Base-by-base conservation (phyloP, 1,140 invertebrate genomes). In the Zelostemma sp. region DNA sequence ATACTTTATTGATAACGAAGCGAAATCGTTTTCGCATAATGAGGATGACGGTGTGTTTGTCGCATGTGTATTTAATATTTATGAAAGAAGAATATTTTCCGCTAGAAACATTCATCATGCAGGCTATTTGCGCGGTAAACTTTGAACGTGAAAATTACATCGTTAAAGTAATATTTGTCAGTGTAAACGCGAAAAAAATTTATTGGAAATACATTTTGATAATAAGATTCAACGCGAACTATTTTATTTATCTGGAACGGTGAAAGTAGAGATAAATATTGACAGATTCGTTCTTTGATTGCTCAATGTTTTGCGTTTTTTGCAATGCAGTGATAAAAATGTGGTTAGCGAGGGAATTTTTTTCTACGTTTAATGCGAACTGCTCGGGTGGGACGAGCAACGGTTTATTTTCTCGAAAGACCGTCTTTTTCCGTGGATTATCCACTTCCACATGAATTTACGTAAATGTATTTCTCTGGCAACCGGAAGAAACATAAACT, bases 401-500 rank as follows among this genome's bases (percentile, higher is more conserved):
- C 8, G 3, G 25, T 28, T 28, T 28, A 28, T 41, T n/a, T n/a
- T 19, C 25, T 6, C 9, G 5, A 25, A 15, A 38, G 21, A 50
- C 21, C 1, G 18, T 1, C 17, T 40, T 54, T 54, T 40, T 33
- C 21, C 14, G 21, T 15, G 1, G 21, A 16, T 15, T 19, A 35
- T 14, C 17, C 28, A 6, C 40, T n/a, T 15, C 18, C 17, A 49
- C 43, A 21, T 16, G 38, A 35, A 47, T 25, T 54, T 48, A 16
- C 61, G 49, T 35, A 35, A 35, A 35, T 35, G n/a, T 35, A 35
- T 35, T 57, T 68, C 40, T 31, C 53, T 59, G 33, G 51, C 53
- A 61, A 65, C 61, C 67, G 67, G 67, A 70, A 64, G 61, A 64
- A 65, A 60, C 67, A 40, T 61, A 60, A 56, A 70, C 67, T 56